These are phyloP conservation scores for Drosophila kambysellisi DNA, from an alignment of 2,888 invertebrate genomes.

Conservation along the genomic window DNA sequence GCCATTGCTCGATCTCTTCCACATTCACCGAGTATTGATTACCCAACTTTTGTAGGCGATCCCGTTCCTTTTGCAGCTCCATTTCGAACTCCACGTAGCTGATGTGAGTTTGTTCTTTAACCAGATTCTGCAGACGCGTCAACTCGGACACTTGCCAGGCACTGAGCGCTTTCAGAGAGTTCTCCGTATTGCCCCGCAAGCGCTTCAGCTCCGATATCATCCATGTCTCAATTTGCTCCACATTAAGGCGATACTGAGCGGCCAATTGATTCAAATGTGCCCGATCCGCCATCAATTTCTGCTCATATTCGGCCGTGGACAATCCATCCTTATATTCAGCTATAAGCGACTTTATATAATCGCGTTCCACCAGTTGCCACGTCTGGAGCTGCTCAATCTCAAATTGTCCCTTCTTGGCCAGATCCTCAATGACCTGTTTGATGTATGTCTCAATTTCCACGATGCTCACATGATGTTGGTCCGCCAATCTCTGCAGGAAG, in stretches of 20 bases:
- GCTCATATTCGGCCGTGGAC: slow-evolving; percentile 79
- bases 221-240: slow-evolving; percentile 83
- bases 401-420: slow-evolving; percentile 80
- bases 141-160: slow-evolving; percentile 81
- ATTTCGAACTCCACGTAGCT: slow-evolving; percentile 81
- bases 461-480: slow-evolving; percentile 81
- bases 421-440: slow-evolving; percentile 79
- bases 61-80: slow-evolving; percentile 77
- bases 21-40: slow-evolving; percentile 81
- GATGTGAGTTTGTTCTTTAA: slow-evolving; percentile 79
- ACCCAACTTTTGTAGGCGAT: slow-evolving; percentile 75
- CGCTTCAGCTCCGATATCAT: slow-evolving; percentile 81
- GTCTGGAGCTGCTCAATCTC: slow-evolving; percentile 80
- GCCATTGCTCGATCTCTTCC: slow-evolving; percentile 82
- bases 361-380: slow-evolving; percentile 82
- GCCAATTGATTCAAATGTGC: slow-evolving; percentile 82
- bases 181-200: slow-evolving; percentile 70
- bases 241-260: slow-evolving; percentile 78
- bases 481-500: slow-evolving; percentile 76
- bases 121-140: slow-evolving; percentile 74
- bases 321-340: slow-evolving; percentile 75
- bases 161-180: slow-evolving; percentile 73
- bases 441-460: slow-evolving; percentile 82
- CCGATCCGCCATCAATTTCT: slow-evolving; percentile 79
- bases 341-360: slow-evolving; percentile 80